These are phyloP conservation scores for Neoseiulus cucumeris DNA, from an alignment of 1,140 invertebrate genomes.

Conservation along the genomic window DNA sequence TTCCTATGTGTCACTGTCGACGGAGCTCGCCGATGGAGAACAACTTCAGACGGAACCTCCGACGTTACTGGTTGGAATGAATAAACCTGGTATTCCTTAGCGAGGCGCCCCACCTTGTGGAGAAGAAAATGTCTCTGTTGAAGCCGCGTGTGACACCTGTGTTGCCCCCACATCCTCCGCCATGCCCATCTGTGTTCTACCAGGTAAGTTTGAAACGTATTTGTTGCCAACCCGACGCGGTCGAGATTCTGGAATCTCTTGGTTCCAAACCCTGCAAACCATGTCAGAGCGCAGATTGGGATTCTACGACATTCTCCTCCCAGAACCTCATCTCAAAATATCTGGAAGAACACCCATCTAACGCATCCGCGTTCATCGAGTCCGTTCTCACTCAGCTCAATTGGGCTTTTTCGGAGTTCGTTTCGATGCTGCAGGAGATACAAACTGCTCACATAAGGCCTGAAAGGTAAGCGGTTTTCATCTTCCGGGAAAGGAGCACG, in stretches of 20 bases:
- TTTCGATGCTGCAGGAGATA: conserved; percentile 61
- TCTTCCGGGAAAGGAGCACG: too few relatives aligned
- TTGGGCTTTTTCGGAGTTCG: conserved; percentile 72
- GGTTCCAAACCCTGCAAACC: neutral
- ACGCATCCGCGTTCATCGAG: conserved; percentile 46
- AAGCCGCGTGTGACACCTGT: neutral
- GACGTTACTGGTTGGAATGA: neutral
- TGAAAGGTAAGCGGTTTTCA: conserved; percentile 18
- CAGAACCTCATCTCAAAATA: conserved; percentile 24
- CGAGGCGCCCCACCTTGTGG: neutral
- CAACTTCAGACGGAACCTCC: too few relatives aligned
- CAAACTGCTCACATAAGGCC: conserved; percentile 32
- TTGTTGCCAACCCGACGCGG: neutral
- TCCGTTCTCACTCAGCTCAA: conserved; percentile 60
- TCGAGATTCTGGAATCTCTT: neutral
- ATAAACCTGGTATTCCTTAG: neutral
- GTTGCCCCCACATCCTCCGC: neutral
- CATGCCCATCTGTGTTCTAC: conserved; percentile 1
- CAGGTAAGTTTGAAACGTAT: neutral
- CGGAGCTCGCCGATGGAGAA: too few relatives aligned
- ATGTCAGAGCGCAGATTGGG: neutral
- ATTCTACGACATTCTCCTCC: neutral
- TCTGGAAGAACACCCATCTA: conserved; percentile 30
- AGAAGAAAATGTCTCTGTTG: conserved; percentile 9
- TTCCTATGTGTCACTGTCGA: neutral